Evolutionary conservation across 2,888 invertebrate species (phyloP).

Genomic region (Palloptera scutellata): DNA sequence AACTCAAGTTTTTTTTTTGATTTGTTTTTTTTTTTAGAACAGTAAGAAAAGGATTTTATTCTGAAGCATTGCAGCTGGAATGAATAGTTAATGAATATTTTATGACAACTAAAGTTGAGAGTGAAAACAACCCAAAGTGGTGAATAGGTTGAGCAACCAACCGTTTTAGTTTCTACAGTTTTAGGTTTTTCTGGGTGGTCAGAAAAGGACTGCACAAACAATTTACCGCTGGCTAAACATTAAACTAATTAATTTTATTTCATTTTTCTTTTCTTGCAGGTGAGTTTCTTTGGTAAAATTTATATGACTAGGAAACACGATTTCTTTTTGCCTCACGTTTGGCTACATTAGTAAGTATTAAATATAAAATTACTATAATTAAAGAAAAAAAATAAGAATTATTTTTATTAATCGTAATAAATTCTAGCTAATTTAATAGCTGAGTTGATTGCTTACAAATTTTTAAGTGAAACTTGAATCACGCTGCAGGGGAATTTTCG

Average conservation of each 20-base stretch:
- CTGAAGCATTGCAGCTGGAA: background rate
- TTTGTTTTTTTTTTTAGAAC: background rate
- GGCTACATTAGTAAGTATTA: too few relatives aligned
- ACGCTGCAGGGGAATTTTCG: too few relatives aligned
- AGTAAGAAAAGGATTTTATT: background rate
- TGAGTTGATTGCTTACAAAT: too few relatives aligned
- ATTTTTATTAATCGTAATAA: too few relatives aligned
- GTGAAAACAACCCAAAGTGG: too few relatives aligned
- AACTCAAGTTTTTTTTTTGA: background rate
- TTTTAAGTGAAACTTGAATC: too few relatives aligned
- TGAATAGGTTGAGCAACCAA: background rate
- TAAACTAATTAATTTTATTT: conserved; percentile 24
- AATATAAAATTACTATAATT: too few relatives aligned
- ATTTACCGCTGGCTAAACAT: conserved; percentile 16
- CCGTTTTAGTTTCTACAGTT: background rate
- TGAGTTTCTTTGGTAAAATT: background rate
- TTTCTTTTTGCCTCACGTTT: too few relatives aligned
- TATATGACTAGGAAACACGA: too few relatives aligned
- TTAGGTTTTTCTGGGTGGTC: background rate
- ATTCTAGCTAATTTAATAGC: too few relatives aligned
- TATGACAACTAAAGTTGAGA: conserved; percentile 1
- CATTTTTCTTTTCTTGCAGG: conserved; percentile 20
- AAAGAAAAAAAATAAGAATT: too few relatives aligned
- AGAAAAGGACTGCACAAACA: background rate
- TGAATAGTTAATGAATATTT: background rate